Base-by-base conservation (phyloP, 2,113 vertebrate species). In the Gopherus evgoodei region DNA sequence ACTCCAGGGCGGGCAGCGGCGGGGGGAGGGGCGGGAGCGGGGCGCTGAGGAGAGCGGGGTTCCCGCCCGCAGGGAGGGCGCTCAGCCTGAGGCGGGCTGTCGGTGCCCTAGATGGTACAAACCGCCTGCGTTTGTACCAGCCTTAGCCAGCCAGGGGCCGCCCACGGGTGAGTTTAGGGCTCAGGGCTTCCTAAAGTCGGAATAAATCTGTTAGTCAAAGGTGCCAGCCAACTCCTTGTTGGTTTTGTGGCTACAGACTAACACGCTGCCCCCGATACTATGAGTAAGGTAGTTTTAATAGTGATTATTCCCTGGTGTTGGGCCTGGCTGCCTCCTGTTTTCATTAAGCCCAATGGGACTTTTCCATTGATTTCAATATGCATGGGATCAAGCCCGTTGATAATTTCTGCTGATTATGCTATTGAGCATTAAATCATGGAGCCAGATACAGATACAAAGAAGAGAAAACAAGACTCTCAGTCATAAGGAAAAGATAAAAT, bases 311-410 rank as follows among this genome's bases (percentile, higher is more conserved):
- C 14, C 29, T 84, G 25, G 56, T 93, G 0, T 83, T 42, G 25
- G 44, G 56, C 3, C 35, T 88, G 3, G 5, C 22, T 88, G 2
- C 5, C 86, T 95, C 93, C 89, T 19, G 82, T 49, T 81, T 72
- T 19, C 17, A 52, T 86, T 95, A 59, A 86, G 9, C 42, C 17
- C 44, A 57, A 0, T 1, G 81, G 24, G 31, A 62, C 13, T 90
- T 91, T 96, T 88, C 53, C 52, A 38, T 91, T 94, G 42, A 81
- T 29, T 91, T 89, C 19, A 35, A 5, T 90, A 88, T 90, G 80
- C 49, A 69, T 54, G 87, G 59, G 38, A 91, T 44, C 49, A 83
- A 83, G 19, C 10, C 80, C 94, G 49, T 90, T 89, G 86, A 31
- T 92, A 95, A 49, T 92, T 62, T 56, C 13, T 90, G 53, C 38